A percentile compares a stretch with the other conserved stretches of the same genome.
phyloP scores from a whole-genome alignment of 2,113 vertebrate genomes.

The Sterna hirundo region DNA sequence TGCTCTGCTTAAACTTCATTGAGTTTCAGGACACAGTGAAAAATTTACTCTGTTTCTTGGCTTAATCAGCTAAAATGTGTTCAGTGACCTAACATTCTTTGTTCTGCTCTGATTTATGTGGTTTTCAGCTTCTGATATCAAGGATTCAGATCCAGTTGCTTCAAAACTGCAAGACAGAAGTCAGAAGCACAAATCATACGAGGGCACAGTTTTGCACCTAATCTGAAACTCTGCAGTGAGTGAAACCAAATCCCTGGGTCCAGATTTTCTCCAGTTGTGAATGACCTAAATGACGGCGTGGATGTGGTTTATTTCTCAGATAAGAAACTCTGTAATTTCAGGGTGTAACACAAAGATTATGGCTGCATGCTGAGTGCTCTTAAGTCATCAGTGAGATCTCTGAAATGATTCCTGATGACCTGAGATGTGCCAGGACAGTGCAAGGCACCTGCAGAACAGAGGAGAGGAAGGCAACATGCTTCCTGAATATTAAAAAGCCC shows the following conservation, averaged over 20 bases:
- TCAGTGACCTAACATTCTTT: neutral
- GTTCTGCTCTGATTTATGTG: neutral
- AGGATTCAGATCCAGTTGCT: neutral
- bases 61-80: neutral
- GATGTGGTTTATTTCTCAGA: rapidly evolving
- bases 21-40: neutral
- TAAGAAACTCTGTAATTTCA: neutral
- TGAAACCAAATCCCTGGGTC: neutral
- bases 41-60: neutral
- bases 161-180: neutral
- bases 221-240: neutral
- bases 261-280: neutral
- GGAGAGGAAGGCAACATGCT: neutral
- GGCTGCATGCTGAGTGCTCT: neutral
- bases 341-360: neutral
- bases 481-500: neutral
- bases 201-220: neutral
- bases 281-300: neutral
- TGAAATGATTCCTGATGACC: neutral
- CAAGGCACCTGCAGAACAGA: neutral
- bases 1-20: neutral
- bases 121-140: neutral
- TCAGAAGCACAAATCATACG: neutral
- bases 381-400: neutral
- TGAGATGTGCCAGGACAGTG: neutral